Base-by-base conservation (phyloP, 1,140 invertebrate genomes). In the Tetragnatha versicolor region DNA sequence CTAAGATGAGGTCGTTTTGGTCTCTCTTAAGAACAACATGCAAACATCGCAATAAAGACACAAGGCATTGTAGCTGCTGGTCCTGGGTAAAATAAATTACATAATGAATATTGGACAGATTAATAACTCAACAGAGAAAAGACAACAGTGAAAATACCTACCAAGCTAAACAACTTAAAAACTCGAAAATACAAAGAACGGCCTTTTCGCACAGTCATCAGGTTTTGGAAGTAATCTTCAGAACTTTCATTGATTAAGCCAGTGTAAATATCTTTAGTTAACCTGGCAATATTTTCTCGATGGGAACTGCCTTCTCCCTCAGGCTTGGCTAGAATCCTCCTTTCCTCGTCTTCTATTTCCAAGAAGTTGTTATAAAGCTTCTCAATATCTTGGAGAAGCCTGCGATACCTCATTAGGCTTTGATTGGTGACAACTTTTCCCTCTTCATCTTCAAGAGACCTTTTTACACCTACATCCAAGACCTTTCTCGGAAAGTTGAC, bases 401-500 rank as follows among this genome's bases (percentile, higher is more conserved):
- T 33, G n/a, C 81, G 79, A 29, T 79, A 60, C 25, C 31, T 81
- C n/a, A 68, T 61, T 77, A 47, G 77, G 61, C 35, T 88, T 79
- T 87, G 88, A 81, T 86, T 86, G 42, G 83, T 85, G 12, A 78
- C 73, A 10, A 51, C 45, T 20, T 84, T 79, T 47, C 85, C 81
- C n/a, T 85, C 80, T 65, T 83, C 82, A 70, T 83, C 82, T 45
- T 84, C 85, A n/a, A 63, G 66, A 10, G 73, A 42, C n/a, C 79
- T 81, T 81, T 85, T 88, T 35, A 91, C 90, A 20, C 63, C 91
- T n/a, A 93, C 88, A 81, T 94, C 92, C 84, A 96, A 91, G 84
- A 97, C 94, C 87, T 95, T 95, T n/a, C 95, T 88, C 0, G 95
- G 95, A 42, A 94, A 94, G 42, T 94, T 95, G 17, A 89, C 87